phyloP scores from a whole-genome alignment of 2,888 invertebrate genomes.

The Nemurella pictetii region DNA sequence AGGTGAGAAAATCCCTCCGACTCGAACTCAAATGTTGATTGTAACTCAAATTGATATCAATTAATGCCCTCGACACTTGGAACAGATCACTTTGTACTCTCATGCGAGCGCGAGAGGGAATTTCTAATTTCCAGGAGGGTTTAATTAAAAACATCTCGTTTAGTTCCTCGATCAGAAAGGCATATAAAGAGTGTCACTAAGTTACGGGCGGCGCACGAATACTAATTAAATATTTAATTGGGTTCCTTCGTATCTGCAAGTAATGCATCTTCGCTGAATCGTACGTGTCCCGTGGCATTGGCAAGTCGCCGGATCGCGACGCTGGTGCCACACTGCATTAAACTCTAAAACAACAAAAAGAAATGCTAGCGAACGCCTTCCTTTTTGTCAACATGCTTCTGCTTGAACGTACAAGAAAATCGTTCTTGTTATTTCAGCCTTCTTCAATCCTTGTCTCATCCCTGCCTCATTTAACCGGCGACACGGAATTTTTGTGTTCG shows the following conservation, averaged over 20 bases:
- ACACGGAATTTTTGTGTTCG: not conserved
- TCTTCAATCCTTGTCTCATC: not conserved
- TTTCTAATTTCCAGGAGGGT: constrained; percentile 8
- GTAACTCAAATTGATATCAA: not conserved
- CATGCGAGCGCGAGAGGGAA: not conserved
- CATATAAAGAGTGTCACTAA: constrained; percentile 24
- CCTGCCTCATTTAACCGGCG: not conserved
- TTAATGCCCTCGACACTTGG: not conserved
- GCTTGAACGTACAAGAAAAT: not conserved
- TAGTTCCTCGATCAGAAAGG: constrained; percentile 22
- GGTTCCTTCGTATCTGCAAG: constrained; percentile 16
- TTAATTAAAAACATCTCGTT: constrained; percentile 24
- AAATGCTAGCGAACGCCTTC: not conserved
- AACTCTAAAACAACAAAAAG: not conserved
- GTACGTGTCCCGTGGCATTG: constrained; percentile 23
- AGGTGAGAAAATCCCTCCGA: not conserved
- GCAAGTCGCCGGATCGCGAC: constrained; percentile 15
- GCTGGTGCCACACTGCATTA: constrained; percentile 16
- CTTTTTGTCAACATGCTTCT: not conserved
- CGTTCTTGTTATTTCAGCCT: not conserved
- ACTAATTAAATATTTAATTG: constrained; percentile 33
- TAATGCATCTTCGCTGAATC: constrained; percentile 15
- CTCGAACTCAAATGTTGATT: not conserved
- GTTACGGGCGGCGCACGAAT: constrained; percentile 18
- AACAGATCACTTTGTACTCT: not conserved